These are phyloP conservation scores for Synaphobranchus kaupii DNA, from an alignment of 2,797 vertebrate species.

Conservation along the genomic window DNA sequence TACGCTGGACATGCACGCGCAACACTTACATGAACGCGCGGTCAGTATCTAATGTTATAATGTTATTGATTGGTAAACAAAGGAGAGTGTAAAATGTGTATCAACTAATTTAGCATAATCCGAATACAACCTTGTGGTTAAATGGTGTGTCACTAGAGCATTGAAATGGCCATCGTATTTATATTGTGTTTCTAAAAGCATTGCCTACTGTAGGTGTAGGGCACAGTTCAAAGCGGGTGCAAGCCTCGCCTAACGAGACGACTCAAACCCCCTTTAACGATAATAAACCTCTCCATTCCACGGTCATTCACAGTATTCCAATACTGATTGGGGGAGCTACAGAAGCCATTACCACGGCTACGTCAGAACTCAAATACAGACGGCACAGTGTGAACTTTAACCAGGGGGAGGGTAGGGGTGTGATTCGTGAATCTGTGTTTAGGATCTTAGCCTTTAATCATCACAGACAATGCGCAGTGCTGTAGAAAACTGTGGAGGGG, in stretches of 20 bases:
- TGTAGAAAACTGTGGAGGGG: not conserved
- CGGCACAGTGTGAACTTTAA: not conserved
- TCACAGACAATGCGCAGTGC: conserved; percentile 18
- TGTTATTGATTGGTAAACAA: not conserved
- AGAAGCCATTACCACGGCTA: not conserved
- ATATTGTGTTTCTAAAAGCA: not conserved
- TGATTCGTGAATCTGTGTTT: not conserved
- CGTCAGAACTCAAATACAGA: not conserved
- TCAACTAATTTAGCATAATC: not conserved
- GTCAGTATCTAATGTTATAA: not conserved
- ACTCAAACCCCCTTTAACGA: too few species aligned
- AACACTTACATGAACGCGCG: too few species aligned
- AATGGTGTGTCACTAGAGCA: not conserved
- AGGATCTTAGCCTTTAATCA: not conserved
- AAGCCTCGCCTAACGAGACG: not conserved
- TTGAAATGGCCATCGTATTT: not conserved
- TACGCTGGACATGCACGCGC: not conserved
- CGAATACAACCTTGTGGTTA: not conserved
- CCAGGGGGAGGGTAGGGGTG: not conserved
- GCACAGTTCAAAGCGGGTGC: not conserved
- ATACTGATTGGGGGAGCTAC: not conserved
- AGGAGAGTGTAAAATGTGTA: not conserved
- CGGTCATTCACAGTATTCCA: not conserved
- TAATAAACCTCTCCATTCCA: not conserved
- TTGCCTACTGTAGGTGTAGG: not conserved